Base-by-base conservation (phyloP, 2,113 vertebrate species). In the Paratilapia polleni region DNA sequence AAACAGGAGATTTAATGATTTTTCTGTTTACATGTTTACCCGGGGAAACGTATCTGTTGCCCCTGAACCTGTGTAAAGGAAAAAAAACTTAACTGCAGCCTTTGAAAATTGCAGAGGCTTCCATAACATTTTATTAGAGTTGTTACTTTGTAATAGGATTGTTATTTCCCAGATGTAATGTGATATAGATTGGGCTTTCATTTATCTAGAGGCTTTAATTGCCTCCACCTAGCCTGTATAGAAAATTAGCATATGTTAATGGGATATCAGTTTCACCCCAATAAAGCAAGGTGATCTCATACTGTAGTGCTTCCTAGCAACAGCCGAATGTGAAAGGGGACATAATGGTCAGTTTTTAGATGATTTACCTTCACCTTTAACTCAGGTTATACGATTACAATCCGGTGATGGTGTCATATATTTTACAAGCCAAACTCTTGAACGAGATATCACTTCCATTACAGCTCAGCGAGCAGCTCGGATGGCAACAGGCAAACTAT, bases 1-100 rank as follows among this genome's bases (percentile, higher is more conserved):
- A 89, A 92, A 92, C 81, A 78, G 61, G 36, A 86, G 73, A 56
- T 80, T 82, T 68, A 87, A 88, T 80, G 68, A 77, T 80, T 90
- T 90, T 90, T 85, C 76, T 84, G 62, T 83, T 79, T 61, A 59
- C 24, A 54, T 74, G 76, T 88, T 88, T 77, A 86, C 60, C 61
- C 13, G 49, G 43, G 56, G 31, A 81, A 85, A 54, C 24, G 4
- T 81, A 68, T 64, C 63, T 73, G n/a, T 57, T 84, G 54, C 80
- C 38, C 26, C 68, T 62, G 68, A 78, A 75, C 54, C 26, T 13
- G 19, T 34, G 43, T 61, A 34, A 74, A 68, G 43, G 2, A 38
- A 83, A 49, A 73, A 83, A 28, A 47, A 63, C n/a, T 64, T 38
- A 47, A 79, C 24, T 74, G 59, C 82, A 68, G 24, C 10, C 3